phyloP scores from a whole-genome alignment of 2,888 invertebrate species.

The Capitulum mitella region DNA sequence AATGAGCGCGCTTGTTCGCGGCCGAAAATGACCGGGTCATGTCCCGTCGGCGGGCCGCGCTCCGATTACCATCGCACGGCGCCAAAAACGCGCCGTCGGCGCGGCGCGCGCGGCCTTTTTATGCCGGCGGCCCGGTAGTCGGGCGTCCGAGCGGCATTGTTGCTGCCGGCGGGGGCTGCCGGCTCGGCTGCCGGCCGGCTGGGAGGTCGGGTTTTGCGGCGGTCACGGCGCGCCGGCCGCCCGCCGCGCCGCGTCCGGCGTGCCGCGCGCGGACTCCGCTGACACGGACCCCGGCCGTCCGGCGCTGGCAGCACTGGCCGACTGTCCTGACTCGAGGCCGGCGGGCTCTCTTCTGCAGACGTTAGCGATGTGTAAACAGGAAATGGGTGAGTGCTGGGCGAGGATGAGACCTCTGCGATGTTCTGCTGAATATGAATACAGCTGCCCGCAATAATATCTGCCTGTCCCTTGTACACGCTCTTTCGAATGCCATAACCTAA shows the following conservation, averaged over 20 bases:
- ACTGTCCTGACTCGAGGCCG: too few relatives aligned
- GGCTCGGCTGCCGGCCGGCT: not conserved
- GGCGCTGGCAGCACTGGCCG: too few relatives aligned
- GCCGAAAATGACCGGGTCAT: not conserved
- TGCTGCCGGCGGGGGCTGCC: constrained; percentile 4
- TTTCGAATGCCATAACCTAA: too few relatives aligned
- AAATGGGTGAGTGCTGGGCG: too few relatives aligned
- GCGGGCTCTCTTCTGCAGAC: too few relatives aligned
- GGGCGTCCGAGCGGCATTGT: not conserved
- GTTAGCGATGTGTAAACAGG: too few relatives aligned
- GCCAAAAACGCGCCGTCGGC: constrained; percentile 8
- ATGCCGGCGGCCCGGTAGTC: not conserved
- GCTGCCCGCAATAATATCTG: too few relatives aligned
- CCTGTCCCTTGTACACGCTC: too few relatives aligned
- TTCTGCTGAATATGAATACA: too few relatives aligned
- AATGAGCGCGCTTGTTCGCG: not conserved
- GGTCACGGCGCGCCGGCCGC: not conserved
- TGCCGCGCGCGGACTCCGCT: too few relatives aligned
- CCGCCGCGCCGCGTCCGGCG: not conserved
- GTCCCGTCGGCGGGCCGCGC: not conserved
- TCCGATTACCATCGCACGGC: not conserved
- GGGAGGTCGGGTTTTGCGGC: not conserved
- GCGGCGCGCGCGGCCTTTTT: not conserved
- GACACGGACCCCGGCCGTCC: too few relatives aligned
- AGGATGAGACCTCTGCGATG: too few relatives aligned